Base-by-base conservation (phyloP, 2,113 vertebrate genomes). In the Ctenomys sociabilis region DNA sequence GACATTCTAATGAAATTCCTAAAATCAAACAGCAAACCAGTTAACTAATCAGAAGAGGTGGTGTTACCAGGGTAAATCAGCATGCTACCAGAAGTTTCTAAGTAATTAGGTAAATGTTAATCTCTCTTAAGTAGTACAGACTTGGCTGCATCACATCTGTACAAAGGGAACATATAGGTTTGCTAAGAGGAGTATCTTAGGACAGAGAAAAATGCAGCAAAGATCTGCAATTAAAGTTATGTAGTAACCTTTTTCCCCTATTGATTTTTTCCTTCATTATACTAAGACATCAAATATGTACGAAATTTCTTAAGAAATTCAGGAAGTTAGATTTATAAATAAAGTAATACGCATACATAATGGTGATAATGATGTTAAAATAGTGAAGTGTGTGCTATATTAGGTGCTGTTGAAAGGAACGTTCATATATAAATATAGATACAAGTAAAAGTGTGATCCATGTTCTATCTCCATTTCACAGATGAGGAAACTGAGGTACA, bases 81-180 rank as follows among this genome's bases (percentile, higher is more conserved):
- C 37, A 75, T 30, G 19, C 9, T 49, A 7, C 26, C 61, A 89
- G 22, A 91, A 80, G 61, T 86, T 70, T 17, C 22, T 91, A 72
- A 24, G 16, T 91, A 93, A 93, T 93, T 91, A 91, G 17, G 45
- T 73, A 89, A 89, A 88, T 24, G 91, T 73, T 63, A 3, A 81
- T 81, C 88, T 90, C 21, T 28, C 1, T 49, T 91, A 91, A 0
- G 10, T 75, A 77, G 19, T 49, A 22, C 32, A 45, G 3, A 91
- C 72, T 85, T 95, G 24, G 8, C 72, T 92, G 1, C 22, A 45
- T 72, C n/a, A 78, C 37, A 85, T 81, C 35, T 4, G 13, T 52
- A 30, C 3, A 84, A 3, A 91, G 26, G 45, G 12, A 91, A 43
- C 28, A 70, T 49, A 59, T 6, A 13, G 10, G 2, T 6, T 66